phyloP scores from a whole-genome alignment of 2,888 invertebrate species.

The Bedellia somnulentella region DNA sequence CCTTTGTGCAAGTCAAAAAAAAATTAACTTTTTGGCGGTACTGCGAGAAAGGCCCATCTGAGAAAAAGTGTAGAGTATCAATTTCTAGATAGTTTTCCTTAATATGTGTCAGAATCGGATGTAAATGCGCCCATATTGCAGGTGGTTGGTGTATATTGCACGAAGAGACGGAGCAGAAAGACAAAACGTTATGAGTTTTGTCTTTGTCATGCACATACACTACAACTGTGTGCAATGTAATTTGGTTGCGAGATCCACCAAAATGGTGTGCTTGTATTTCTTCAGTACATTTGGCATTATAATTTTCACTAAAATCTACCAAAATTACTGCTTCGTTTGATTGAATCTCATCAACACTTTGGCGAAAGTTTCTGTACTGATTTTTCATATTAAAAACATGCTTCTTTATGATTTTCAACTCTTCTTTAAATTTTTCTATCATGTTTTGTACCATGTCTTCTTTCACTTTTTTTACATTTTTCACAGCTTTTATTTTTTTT shows the following conservation, averaged over 20 bases:
- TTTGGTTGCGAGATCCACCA: conserved; percentile 1
- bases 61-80: conserved; percentile 5
- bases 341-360: neutral
- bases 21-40: conserved; percentile 10
- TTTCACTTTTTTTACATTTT: too few species aligned
- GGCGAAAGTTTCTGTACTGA: neutral
- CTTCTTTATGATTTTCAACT: neutral
- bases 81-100: conserved; percentile 7
- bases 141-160: conserved; percentile 9
- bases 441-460: too few species aligned
- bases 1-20: conserved; percentile 4
- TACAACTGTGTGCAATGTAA: conserved; percentile 9
- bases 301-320: conserved; percentile 3
- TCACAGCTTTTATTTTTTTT: neutral
- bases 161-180: conserved; percentile 10
- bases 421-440: neutral
- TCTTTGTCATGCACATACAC: conserved; percentile 8
- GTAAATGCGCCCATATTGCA: conserved; percentile 12
- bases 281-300: neutral
- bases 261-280: conserved; percentile 2
- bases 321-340: neutral
- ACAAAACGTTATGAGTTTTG: conserved; percentile 2
- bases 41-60: conserved; percentile 3
- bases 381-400: neutral
- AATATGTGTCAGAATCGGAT: conserved; percentile 9